A percentile compares a stretch with the other conserved stretches of the same genome.
phyloP scores from a whole-genome alignment of 2,113 vertebrate genomes.

The Xyrauchen texanus region DNA sequence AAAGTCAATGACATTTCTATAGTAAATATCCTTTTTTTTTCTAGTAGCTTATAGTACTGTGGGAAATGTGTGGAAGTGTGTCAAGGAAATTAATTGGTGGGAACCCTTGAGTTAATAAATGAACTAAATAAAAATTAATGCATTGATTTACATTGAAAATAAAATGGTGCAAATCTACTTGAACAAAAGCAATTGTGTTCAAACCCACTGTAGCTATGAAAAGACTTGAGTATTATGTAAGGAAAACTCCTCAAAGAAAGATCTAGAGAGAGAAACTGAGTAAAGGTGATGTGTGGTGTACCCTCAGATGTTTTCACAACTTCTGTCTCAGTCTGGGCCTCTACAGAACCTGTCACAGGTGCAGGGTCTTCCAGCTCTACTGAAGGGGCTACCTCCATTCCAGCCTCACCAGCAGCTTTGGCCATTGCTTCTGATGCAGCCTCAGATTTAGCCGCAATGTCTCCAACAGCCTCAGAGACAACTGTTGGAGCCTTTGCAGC shows the following conservation, averaged over 20 bases:
- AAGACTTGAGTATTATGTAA: not conserved
- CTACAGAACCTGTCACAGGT: conserved; percentile 54
- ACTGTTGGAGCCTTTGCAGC: not conserved
- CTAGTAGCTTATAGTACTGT: no score
- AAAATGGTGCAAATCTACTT: not conserved
- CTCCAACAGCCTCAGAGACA: not conserved
- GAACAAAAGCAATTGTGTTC: not conserved
- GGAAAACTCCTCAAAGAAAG: not conserved
- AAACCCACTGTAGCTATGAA: not conserved
- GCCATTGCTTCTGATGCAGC: conserved; percentile 28
- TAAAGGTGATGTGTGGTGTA: conserved; percentile 66
- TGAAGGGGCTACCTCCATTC: conserved; percentile 48
- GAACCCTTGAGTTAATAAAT: no score
- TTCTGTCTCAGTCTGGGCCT: conserved; percentile 49
- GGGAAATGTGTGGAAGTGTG: no score
- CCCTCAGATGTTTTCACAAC: conserved; percentile 64
- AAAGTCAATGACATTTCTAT: no score
- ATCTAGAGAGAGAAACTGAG: conserved; percentile 49
- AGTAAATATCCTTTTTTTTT: no score
- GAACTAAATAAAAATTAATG: no score
- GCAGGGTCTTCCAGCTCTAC: conserved; percentile 48
- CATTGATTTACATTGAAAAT: not conserved
- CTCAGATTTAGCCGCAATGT: not conserved
- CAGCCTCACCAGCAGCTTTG: not conserved
- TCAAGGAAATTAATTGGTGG: no score